Percentiles rank a stretch among this genome's conserved stretches.
Evolutionary conservation across 2,113 vertebrate genomes (phyloP).

Genomic region (Calidris pugnax): DNA sequence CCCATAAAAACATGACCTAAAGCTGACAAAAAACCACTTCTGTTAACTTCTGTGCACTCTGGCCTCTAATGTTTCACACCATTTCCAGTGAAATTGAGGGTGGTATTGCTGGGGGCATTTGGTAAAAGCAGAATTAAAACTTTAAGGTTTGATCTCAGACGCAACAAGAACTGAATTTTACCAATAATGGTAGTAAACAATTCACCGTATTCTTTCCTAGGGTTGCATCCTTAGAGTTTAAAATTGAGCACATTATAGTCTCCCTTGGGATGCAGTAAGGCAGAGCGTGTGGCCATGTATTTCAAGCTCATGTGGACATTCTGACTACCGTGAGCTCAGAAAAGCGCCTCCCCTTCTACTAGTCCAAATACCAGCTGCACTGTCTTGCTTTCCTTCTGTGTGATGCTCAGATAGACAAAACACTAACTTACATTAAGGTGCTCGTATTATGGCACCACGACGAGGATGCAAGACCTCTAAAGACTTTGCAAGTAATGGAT

Average conservation of each 20-base stretch:
- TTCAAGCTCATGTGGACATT: not conserved
- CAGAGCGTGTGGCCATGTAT: not conserved
- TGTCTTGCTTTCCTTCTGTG: not conserved
- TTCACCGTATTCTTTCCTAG: not conserved
- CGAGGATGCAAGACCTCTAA: not conserved
- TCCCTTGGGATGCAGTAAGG: fast-evolving
- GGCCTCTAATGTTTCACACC: not conserved
- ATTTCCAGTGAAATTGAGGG: not conserved
- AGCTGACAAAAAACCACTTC: not conserved
- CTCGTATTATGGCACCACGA: not conserved
- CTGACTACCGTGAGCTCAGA: not conserved
- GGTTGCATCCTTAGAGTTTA: not conserved
- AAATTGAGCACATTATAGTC: not conserved
- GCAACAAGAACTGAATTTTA: not conserved
- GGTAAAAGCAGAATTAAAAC: not conserved
- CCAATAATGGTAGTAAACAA: not conserved
- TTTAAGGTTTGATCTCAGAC: not conserved
- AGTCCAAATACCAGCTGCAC: fast-evolving
- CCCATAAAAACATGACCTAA: not conserved
- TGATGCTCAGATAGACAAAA: not conserved
- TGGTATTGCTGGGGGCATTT: not conserved
- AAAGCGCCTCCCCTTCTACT: not conserved
- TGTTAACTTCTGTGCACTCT: not conserved
- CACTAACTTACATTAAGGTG: not conserved
- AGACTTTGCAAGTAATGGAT: not conserved